Base-by-base conservation (phyloP, 2,888 invertebrate genomes). In the Fragum whitleyi region DNA sequence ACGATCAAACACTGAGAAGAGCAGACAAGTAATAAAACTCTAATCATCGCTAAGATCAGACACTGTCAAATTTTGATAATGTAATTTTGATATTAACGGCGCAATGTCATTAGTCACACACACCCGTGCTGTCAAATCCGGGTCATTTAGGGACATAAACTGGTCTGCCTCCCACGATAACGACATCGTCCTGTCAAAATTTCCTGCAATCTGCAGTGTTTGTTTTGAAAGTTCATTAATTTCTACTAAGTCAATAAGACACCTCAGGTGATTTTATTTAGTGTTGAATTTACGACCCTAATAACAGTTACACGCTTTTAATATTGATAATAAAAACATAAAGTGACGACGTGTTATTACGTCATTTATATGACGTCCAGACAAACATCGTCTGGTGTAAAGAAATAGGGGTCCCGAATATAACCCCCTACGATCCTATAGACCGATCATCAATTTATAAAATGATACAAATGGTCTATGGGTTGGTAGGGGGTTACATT, bases 161-260 rank as follows among this genome's bases (percentile, higher is more conserved):
- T 16, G 14, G 65, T 65, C 65, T 65, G 65, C 39, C 5, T 39
- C 42, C 21, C 32, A 42, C 3, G 65, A 65, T 42, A 65, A 65
- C 29, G 65, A 21, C 42, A 14, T 32, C 26, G 21, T 7, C 21
- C 42, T 42, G 65, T 42, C 65, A 61, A 32, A 61, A 16, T 32
- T 32, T 32, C 16, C 29, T 11, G 61, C 32, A 61, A 47, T 47
- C 47, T 47, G 19, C 47, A 16, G 3, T 47, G 47, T 47, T 47
- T 47, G 47, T 47, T 47, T 47, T 61, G 61, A 61, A 61, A 61
- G 61, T 61, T 61, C 61, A 61, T 61, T 61, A 61, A 61, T 61
- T 29, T 61, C 61, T 61, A 61, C 29, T 61, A 61, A 61, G 61
- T 32, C 32, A 32, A 11, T n/a, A 61, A 14, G 32, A 61, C 61